phyloP scores from a whole-genome alignment of 2,113 vertebrate species.

The Paradisaea rubra region DNA sequence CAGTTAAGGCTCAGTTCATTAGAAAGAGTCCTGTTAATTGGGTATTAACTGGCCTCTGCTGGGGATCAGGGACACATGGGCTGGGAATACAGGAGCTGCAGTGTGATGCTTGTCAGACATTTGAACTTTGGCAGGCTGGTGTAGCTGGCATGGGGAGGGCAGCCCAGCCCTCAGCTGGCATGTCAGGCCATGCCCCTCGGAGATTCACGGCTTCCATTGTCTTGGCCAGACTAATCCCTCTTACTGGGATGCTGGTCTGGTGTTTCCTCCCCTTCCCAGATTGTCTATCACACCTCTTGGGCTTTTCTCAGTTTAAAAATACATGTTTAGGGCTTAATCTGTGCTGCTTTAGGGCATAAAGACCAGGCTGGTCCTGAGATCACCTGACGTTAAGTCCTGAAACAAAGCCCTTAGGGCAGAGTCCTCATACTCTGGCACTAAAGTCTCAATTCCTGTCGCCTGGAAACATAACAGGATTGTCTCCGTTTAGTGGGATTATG shows the following conservation, averaged over 20 bases:
- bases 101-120: conserved; percentile 55
- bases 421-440: conserved; percentile 42
- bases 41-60: conserved; percentile 59
- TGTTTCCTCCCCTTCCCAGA: conserved; percentile 11
- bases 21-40: conserved; percentile 58
- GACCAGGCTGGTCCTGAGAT: conserved; percentile 43
- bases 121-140: conserved; percentile 52
- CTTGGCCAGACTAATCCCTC: conserved; percentile 46
- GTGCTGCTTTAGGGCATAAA: conserved; percentile 48
- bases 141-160: conserved; percentile 47
- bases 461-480: conserved; percentile 64
- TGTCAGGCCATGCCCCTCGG: conserved; percentile 25
- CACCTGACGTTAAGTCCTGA: conserved; percentile 49
- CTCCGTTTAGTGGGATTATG: conserved; percentile 55
- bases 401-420: conserved; percentile 55
- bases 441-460: conserved; percentile 56
- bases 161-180: conserved; percentile 56
- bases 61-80: conserved; percentile 54
- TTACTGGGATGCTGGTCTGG: background rate
- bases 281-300: conserved; percentile 39
- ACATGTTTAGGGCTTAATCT: conserved; percentile 53
- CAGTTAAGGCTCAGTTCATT: conserved; percentile 37
- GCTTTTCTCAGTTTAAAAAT: conserved; percentile 50
- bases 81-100: conserved; percentile 52
- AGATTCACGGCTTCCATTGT: conserved; percentile 44